Evolutionary conservation across 2,797 vertebrate genomes (phyloP), one percentile per base, ranked within the genome.

Genomic region (Eremophila alpestris): DNA sequence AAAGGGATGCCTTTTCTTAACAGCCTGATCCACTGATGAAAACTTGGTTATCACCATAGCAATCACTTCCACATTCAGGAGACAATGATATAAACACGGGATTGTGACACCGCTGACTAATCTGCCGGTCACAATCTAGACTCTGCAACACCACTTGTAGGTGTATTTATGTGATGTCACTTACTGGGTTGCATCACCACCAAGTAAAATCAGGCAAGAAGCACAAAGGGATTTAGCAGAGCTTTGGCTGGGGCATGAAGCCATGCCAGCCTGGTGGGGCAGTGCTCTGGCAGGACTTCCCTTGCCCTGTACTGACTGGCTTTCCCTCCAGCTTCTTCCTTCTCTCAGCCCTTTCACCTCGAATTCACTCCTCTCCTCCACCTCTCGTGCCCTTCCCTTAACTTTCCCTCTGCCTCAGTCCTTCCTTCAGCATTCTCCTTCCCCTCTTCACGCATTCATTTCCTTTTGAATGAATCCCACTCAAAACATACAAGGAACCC

Each of bases 141-240:
- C 85, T 83, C 78, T 76, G 83, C 84, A 89, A 93, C 87, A 89
- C 71, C 84, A 55, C 74, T 52, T 85, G 89, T 77, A 92, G 93
- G 88, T 89, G 90, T 88, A 58, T 83, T 94, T 89, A 64, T 83
- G 76, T 95, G 79, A 87, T 94, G 92, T 96, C 95, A 95, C 73
- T 55, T 38, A 9, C 67, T 2, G 5, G 24, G 46, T 92, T 95
- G 94, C 95, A 79, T 90, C 95, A 94, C 5, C 7, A 3, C 82
- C 51, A 55, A 75, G 59, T 59, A 93, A 90, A 94, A 91, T n/a
- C 94, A 14, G 83, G 89, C 63, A 88, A 89, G 89, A 86, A 83
- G 56, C 74, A 73, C 82, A 34, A 19, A 84, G 55, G 51, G 82
- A 80, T 83, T 91, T 43, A 73, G 80, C 65, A 94, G 88, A 88